Evolutionary conservation across 2,888 invertebrate species (phyloP), one percentile per base, ranked within the genome.

Genomic region (Maniola hyperantus): DNA sequence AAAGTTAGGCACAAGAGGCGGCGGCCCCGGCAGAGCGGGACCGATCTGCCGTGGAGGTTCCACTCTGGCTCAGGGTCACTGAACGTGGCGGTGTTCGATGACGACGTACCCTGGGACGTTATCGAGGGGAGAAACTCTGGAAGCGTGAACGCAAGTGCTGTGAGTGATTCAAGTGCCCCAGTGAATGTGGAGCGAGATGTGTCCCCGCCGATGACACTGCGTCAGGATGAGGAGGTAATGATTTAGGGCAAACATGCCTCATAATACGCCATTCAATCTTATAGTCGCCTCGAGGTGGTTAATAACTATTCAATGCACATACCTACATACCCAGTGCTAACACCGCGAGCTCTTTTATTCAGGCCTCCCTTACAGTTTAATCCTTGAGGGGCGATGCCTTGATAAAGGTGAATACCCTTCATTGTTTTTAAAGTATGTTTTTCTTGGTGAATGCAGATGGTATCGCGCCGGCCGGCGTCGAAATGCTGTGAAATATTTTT

Each of bases 41-140:
- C 80, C 33, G 88, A 89, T 53, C 79, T 86, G 71, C 93, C 91
- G 72, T 93, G 93, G 93, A 87, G 92, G 83, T 93, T 93, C 83
- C 93, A 93, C 77, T 80, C 87, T 74, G 94, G 94, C 72, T 85
- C 90, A 75, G 83, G 85, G 79, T 77, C 90, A 82, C 82, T 91
- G 82, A 93, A 92, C 83, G 92, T 93, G 72, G 88, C 84, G 72
- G 92, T 89, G 80, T 93, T 89, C 85, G 91, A 93, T 76, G 89
- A 92, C 71, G 88, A 92, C 77, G 92, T 90, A 80, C 91, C 93
- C 80, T 93, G 93, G 93, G 86, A 89, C 76, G 83, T 82, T 73
- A 87, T 89, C 78, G 93, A 92, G 79, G 85, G 81, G 72, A 77
- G 80, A 76, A 76, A 70, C 71, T 77, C 77, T 71, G 80, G 80